Base-by-base conservation (phyloP, 1,140 invertebrate genomes). In the Hyphantria cunea region DNA sequence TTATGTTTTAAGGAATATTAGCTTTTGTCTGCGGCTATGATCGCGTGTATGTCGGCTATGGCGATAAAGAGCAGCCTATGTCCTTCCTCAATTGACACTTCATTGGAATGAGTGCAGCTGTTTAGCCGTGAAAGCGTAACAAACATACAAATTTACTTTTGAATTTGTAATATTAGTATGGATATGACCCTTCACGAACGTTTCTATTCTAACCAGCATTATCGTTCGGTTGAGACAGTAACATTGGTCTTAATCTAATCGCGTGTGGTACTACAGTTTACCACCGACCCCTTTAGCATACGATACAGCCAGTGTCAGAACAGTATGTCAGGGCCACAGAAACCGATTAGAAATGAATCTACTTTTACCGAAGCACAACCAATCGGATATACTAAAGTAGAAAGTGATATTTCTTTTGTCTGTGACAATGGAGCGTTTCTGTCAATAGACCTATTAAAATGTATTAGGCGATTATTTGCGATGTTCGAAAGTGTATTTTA, bases 401-500 rank as follows among this genome's bases (percentile, higher is more conserved):
- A 37, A 37, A 37, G 34, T 37, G 34, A 10, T 37, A 37, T 37
- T 37, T 37, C 8, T 37, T 37, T 37, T 37, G 5, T 25, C 17
- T 37, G 34, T 11, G 34, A 37, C 34, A 37, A 37, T 37, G 34
- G 17, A 1, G 17, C 17, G 17, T 25, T 25, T 25, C 2, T 25
- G 17, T 25, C 17, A 25, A 37, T 10, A 8, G 11, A 37, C 11
- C 7, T 37, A 37, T 37, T 10, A 11, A 37, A 10, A 37, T n/a
- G n/a, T n/a, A n/a, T 37, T 10, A 7, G 34, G 34, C 2, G 34
- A 37, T n/a, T 11, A 53, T 55, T 34, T 47, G 17, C 17, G 17
- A 25, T 25, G 17, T 25, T 25, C 5, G 42, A 55, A 55, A 55
- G 42, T 55, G 53, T 42, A 45, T 55, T 55, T 9, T 34, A 9